These are phyloP conservation scores for Drosophila aldrichi DNA, from an alignment of 2,888 invertebrate genomes.

Conservation along the genomic window DNA sequence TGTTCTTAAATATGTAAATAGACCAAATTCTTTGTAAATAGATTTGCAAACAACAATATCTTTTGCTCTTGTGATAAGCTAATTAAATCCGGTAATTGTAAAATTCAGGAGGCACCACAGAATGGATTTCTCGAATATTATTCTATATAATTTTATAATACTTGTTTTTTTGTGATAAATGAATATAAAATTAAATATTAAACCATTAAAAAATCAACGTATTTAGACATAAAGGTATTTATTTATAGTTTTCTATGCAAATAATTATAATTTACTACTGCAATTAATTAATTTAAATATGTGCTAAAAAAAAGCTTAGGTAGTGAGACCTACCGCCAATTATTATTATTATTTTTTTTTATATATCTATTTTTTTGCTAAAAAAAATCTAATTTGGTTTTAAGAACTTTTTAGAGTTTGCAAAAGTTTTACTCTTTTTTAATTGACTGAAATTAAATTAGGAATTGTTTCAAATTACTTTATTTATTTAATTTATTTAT, in stretches of 20 bases:
- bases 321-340: background rate
- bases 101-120: no score
- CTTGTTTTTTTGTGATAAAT: background rate
- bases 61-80: background rate
- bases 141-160: background rate
- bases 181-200: background rate
- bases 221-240: background rate
- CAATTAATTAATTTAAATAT: background rate
- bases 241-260: background rate
- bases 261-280: background rate
- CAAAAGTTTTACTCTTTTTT: conserved; percentile 2
- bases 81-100: no score
- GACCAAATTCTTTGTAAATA: conserved; percentile 17
- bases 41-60: background rate
- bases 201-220: background rate
- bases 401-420: background rate
- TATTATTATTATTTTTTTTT: background rate
- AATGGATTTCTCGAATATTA: background rate
- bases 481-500: background rate
- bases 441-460: background rate
- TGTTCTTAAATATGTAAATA: background rate
- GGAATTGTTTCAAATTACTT: background rate
- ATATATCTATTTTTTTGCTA: background rate
- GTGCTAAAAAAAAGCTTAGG: background rate
- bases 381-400: background rate